A percentile compares a stretch with the other conserved stretches of the same genome.
Conservation (phyloP, 1,140 invertebrate genomes). For the Nautilus pompilius region DNA sequence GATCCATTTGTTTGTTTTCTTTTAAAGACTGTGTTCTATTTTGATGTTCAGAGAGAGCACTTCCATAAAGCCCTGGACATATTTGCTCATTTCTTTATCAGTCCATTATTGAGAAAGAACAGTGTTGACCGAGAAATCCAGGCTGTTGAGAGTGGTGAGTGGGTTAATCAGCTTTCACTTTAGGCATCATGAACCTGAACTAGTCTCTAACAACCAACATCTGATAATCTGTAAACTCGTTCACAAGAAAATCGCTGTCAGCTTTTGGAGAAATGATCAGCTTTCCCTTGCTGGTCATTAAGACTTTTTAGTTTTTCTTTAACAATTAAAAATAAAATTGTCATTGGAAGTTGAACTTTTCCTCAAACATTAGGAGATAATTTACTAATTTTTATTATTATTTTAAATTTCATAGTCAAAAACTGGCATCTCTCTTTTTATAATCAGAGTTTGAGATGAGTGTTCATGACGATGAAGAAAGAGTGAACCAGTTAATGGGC, state of each 20-base stretch:
- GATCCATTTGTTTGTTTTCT: constrained; percentile 7
- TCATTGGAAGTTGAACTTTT: too few species aligned
- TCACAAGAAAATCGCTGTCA: too few species aligned
- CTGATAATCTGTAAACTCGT: too few species aligned
- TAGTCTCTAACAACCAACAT: too few species aligned
- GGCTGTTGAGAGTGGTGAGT: constrained; percentile 58
- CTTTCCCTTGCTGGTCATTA: too few species aligned
- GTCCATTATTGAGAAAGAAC: constrained; percentile 40
- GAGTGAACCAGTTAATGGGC: constrained; percentile 72
- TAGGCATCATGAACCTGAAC: too few species aligned
- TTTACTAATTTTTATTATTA: too few species aligned
- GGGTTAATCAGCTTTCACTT: too few species aligned
- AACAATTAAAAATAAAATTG: background rate
- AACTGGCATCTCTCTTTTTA: too few species aligned
- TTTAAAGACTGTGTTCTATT: constrained; percentile 75
- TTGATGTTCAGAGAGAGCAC: constrained; percentile 78
- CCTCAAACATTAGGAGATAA: too few species aligned
- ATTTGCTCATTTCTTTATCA: constrained; percentile 52
- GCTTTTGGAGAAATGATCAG: too few species aligned
- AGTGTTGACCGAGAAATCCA: constrained; percentile 47
- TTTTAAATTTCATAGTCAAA: too few species aligned
- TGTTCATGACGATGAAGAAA: constrained; percentile 64
- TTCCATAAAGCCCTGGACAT: constrained; percentile 71
- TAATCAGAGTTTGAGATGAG: constrained; percentile 76
- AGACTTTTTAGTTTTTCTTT: background rate